Conservation (phyloP, 2,888 invertebrate species). For the Eretmocerus hayati region DNA sequence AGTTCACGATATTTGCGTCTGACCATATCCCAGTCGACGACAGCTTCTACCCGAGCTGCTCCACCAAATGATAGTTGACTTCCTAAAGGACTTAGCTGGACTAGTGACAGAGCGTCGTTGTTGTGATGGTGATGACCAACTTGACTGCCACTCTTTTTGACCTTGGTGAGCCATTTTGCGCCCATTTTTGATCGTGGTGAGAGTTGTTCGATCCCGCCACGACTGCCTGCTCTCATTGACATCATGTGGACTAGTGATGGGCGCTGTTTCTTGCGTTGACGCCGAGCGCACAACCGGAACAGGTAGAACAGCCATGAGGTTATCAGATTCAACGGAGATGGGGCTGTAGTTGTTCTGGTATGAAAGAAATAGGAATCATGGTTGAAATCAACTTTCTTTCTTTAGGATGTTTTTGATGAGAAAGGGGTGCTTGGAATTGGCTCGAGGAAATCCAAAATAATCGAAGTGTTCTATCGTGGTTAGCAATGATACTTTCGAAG, state of each 20-base stretch:
- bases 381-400: too few species aligned
- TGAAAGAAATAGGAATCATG: too few species aligned
- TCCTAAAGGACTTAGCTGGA: conserved; percentile 72
- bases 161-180: conserved; percentile 82
- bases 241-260: conserved; percentile 81
- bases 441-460: too few species aligned
- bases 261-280: conserved; percentile 64
- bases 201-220: too few species aligned
- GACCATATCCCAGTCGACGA: conserved; percentile 86
- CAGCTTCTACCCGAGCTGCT: conserved; percentile 75
- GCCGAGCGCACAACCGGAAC: conserved; percentile 70
- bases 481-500: too few species aligned
- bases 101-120: conserved; percentile 71
- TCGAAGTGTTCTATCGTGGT: too few species aligned
- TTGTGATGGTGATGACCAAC: conserved; percentile 73
- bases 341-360: conserved; percentile 76
- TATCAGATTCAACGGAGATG: conserved; percentile 93
- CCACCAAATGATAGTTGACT: conserved; percentile 74
- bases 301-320: conserved; percentile 89
- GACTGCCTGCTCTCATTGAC: conserved; percentile 60
- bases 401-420: too few species aligned
- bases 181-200: conserved; percentile 82
- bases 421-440: too few species aligned
- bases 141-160: conserved; percentile 78
- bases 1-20: conserved; percentile 81